Conservation (phyloP, 2,113 vertebrate genomes). For the Ramphastos sulfuratus region DNA sequence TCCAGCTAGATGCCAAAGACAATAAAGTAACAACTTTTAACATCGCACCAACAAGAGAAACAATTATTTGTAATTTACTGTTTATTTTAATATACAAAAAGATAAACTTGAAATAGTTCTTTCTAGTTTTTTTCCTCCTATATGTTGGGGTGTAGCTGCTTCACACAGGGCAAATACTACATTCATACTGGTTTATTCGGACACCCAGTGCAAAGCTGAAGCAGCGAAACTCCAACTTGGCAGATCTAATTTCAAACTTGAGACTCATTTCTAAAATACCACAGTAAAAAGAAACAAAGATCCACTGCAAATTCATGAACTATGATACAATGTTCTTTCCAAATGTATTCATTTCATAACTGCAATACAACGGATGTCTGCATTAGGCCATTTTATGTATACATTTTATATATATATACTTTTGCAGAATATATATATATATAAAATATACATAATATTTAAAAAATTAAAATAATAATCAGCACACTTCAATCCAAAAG, state of each 20-base stretch:
- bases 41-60: background rate
- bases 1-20: background rate
- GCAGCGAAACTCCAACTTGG: conserved; percentile 84
- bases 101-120: conserved; percentile 89
- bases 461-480: conserved; percentile 45
- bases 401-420: conserved; percentile 56
- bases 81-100: conserved; percentile 96
- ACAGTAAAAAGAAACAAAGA: conserved; percentile 90
- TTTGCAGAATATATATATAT: conserved; percentile 53
- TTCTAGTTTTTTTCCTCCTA: conserved; percentile 82
- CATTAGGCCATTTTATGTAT: conserved; percentile 79
- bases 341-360: conserved; percentile 80
- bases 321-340: conserved; percentile 88
- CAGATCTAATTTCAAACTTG: conserved; percentile 85
- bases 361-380: conserved; percentile 82
- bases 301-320: conserved; percentile 87
- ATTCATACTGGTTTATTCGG: conserved; percentile 91
- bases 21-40: background rate
- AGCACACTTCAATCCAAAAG: conserved; percentile 82
- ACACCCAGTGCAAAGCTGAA: conserved; percentile 83
- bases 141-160: conserved; percentile 80
- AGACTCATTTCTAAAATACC: conserved; percentile 90
- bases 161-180: conserved; percentile 84
- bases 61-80: conserved; percentile 71
- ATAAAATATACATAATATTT: conserved; percentile 60